These are phyloP conservation scores for Notospermus geniculatus DNA, from an alignment of 1,140 invertebrate genomes.

Conservation along the genomic window DNA sequence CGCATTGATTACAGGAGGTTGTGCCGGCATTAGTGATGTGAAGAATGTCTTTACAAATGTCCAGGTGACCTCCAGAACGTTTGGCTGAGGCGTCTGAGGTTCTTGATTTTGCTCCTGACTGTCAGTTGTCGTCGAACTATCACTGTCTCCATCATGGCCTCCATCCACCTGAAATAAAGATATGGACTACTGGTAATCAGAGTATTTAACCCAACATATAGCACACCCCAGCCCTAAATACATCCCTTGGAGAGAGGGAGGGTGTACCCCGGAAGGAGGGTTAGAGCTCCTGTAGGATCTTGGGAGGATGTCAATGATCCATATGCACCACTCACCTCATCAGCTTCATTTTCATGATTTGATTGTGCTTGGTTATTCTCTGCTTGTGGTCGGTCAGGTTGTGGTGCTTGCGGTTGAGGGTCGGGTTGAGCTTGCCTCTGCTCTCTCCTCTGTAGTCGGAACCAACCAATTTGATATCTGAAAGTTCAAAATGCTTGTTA, in stretches of 20 bases:
- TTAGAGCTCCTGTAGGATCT: no score
- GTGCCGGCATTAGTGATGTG: slow-evolving; percentile 72
- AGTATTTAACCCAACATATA: no score
- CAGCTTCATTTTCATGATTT: no score
- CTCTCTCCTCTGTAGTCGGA: slow-evolving; percentile 36
- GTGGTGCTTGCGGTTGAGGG: slow-evolving; percentile 58
- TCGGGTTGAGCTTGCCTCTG: slow-evolving; percentile 59
- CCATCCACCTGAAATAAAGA: no score
- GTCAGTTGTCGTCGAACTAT: not conserved
- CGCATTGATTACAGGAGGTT: slow-evolving; percentile 26
- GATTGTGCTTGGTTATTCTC: not conserved
- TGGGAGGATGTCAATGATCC: no score
- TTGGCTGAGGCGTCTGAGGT: not conserved
- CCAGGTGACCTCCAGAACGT: slow-evolving; percentile 59
- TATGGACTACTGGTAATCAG: no score
- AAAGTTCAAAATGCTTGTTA: slow-evolving; percentile 12
- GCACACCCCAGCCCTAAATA: no score
- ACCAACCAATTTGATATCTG: slow-evolving; percentile 44
- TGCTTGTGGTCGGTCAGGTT: slow-evolving; percentile 14
- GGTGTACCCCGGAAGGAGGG: no score
- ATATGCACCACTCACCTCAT: no score
- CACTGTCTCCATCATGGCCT: no score
- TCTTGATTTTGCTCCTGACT: not conserved
- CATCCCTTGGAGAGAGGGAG: no score
- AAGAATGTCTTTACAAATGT: slow-evolving; percentile 75